Conservation (phyloP, 2,113 vertebrate genomes). For the Pollachius pollachius region DNA sequence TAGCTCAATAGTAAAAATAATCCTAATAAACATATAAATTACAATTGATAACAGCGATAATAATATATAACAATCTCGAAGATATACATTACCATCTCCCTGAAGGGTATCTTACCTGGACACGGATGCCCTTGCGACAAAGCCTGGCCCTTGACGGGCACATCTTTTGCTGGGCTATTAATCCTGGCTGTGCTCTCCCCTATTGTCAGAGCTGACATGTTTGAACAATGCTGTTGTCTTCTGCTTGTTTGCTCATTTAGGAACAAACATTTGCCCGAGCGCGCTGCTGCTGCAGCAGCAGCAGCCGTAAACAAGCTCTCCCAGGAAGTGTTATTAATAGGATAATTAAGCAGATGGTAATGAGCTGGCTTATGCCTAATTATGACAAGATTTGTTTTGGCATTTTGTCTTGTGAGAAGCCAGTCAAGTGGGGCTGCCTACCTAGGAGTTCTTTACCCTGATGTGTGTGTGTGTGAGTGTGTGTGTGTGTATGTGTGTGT, state of each 20-base stretch:
- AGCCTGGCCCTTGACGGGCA: slow-evolving; percentile 41
- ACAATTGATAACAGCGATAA: too few species aligned
- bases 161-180: slow-evolving; percentile 55
- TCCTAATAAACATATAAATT: too few species aligned
- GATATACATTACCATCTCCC: slow-evolving; percentile 1
- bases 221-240: slow-evolving; percentile 93
- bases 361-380: slow-evolving; percentile 99
- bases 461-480: slow-evolving; percentile 88
- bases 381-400: slow-evolving; percentile 99
- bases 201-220: slow-evolving; percentile 79
- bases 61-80: background rate
- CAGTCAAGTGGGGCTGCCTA: slow-evolving; percentile 91
- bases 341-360: slow-evolving; percentile 98
- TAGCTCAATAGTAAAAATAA: too few species aligned
- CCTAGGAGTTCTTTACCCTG: slow-evolving; percentile 90
- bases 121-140: slow-evolving; percentile 22
- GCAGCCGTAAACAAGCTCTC: slow-evolving; percentile 88
- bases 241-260: slow-evolving; percentile 95
- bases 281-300: slow-evolving; percentile 69
- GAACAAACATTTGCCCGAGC: slow-evolving; percentile 96
- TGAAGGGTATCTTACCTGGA: slow-evolving; percentile 34
- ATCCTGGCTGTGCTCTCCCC: slow-evolving; percentile 73
- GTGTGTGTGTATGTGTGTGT: slow-evolving; percentile 82
- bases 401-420: slow-evolving; percentile 87
- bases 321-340: slow-evolving; percentile 98